Evolutionary conservation across 2,888 invertebrate species (phyloP), one percentile per base, ranked within the genome.

Genomic region (Crematogaster levior): DNA sequence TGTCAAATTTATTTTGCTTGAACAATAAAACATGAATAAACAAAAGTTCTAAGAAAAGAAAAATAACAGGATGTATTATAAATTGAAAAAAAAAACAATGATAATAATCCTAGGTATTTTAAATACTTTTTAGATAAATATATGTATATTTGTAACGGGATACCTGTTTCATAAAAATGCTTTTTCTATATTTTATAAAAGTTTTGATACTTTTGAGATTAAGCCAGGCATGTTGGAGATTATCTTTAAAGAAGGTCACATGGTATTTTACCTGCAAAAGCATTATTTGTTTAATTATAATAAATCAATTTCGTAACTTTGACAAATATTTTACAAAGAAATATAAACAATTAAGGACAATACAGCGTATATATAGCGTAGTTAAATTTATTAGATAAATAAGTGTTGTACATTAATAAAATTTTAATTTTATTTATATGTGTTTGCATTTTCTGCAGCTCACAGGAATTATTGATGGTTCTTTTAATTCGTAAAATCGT

Each of bases 211-310:
- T 90, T 3, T 91, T 89, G 0, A 94, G 93, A 34, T 92, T 72
- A 2, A 96, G 86, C 96, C 96, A 96, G 0, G 95, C 94, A 84
- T 95, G 92, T 34, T 95, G 94, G 1, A 94, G 93, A 21, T 61
- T 7, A 3, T 86, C 80, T 83, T 96, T 95, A 81, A 96, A 95
- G 89, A 96, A 96, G 12, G 95, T 95, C 1, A 96, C 95, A 87
- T 96, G 95, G 90, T 96, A 96, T 85, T 95, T 94, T 0, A 95
- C 95, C 96, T 96, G 94, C 7, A 21, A 95, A 95, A 85, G 73
- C 9, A 61, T 43, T 0, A 37, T 4, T 24, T 65, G 53, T 53
- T 65, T 77, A 1, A 21, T 60, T 37, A 21, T n/a, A n/a, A n/a
- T n/a, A 18, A 30, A 3, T 58, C 15, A 24, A 24, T 24, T 24